Evolutionary conservation across 2,797 vertebrate genomes (phyloP).

Genomic region (Eulemur albifrons): DNA sequence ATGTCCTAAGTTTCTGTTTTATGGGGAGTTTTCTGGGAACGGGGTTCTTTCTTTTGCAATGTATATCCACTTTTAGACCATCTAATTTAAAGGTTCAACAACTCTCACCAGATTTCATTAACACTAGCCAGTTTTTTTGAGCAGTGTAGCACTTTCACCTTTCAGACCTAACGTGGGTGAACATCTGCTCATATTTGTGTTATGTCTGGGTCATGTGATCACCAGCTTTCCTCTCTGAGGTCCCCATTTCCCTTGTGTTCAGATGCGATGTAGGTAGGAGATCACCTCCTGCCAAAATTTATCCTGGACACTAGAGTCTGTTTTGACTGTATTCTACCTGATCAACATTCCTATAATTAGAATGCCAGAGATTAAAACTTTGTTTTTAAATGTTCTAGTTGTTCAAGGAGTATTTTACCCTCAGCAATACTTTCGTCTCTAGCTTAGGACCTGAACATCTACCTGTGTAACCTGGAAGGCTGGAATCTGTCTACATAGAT

Average conservation of each 20-base stretch:
- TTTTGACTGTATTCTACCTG: background rate
- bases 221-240: background rate
- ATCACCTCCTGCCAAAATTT: background rate
- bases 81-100: constrained; percentile 74
- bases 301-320: background rate
- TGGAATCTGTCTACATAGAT: background rate
- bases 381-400: background rate
- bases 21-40: constrained; percentile 74
- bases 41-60: constrained; percentile 80
- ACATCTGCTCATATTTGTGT: constrained; percentile 50
- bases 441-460: background rate
- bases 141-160: constrained; percentile 65
- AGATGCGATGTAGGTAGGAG: background rate
- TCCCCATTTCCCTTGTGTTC: background rate
- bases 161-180: constrained; percentile 66
- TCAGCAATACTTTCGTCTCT: background rate
- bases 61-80: constrained; percentile 80
- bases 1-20: constrained; percentile 84
- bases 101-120: constrained; percentile 70
- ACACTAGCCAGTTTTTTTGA: constrained; percentile 48
- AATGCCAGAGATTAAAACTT: background rate
- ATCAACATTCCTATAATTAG: background rate
- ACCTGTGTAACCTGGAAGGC: background rate
- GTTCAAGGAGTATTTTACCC: background rate
- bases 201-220: constrained; percentile 4